phyloP scores from a whole-genome alignment of 2,797 vertebrate species.

The Clarias pachynema region DNA sequence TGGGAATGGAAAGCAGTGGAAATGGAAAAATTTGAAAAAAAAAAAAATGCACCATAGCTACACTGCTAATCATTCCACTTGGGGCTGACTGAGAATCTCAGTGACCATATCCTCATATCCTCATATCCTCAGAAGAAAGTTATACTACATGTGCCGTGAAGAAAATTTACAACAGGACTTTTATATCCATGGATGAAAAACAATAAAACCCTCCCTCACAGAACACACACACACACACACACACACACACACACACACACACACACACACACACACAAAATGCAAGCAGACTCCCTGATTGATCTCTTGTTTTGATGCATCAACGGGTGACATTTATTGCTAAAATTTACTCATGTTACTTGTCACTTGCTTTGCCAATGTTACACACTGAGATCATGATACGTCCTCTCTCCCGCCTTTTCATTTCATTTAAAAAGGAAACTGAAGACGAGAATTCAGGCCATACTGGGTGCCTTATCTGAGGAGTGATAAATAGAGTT shows the following conservation, averaged over 20 bases:
- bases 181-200: neutral
- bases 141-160: neutral
- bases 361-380: constrained; percentile 26
- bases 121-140: neutral
- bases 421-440: neutral
- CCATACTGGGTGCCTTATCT: constrained; percentile 18
- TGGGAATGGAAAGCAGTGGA: neutral
- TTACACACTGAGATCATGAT: constrained; percentile 27
- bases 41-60: neutral
- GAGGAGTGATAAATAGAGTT: constrained; percentile 50
- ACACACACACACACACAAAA: neutral
- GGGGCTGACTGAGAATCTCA: neutral
- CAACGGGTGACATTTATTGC: constrained; percentile 18
- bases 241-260: neutral
- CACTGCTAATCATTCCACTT: neutral
- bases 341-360: constrained; percentile 22
- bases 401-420: neutral
- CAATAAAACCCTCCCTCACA: neutral
- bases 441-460: neutral
- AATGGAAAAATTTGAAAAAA: neutral
- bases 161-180: neutral
- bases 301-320: neutral
- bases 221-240: neutral
- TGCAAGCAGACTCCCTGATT: neutral
- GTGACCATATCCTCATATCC: too few relatives aligned